phyloP scores from a whole-genome alignment of 2,113 vertebrate species.

The Macquaria australasica region DNA sequence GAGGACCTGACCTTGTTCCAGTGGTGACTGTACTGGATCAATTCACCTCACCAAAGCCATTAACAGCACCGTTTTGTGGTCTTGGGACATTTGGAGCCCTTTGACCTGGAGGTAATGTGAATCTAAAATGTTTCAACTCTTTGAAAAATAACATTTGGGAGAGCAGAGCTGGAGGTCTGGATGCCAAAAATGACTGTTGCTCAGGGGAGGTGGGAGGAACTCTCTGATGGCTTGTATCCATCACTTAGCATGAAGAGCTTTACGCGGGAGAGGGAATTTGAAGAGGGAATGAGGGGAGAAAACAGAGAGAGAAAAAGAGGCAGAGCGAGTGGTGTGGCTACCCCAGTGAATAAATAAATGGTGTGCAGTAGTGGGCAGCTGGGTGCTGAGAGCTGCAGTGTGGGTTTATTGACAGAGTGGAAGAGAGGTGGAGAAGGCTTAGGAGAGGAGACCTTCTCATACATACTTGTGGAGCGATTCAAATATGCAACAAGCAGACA shows the following conservation, averaged over 20 bases:
- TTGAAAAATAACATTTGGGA: constrained; percentile 60
- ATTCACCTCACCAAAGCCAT: constrained; percentile 49
- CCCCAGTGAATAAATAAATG: constrained; percentile 82
- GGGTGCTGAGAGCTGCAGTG: constrained; percentile 73
- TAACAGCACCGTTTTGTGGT: constrained; percentile 44
- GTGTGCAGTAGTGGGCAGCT: constrained; percentile 71
- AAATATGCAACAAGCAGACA: constrained; percentile 61
- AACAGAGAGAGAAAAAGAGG: constrained; percentile 37
- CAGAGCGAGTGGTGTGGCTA: constrained; percentile 55
- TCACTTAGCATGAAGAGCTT: constrained; percentile 64
- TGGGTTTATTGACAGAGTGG: constrained; percentile 82
- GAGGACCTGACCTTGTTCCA: constrained; percentile 24
- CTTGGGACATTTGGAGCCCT: constrained; percentile 65
- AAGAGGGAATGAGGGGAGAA: constrained; percentile 41
- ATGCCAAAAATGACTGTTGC: constrained; percentile 55
- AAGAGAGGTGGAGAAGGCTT: constrained; percentile 60
- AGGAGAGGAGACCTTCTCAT: constrained; percentile 56
- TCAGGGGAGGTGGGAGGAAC: neutral
- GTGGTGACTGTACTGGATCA: constrained; percentile 50
- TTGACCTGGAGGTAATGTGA: constrained; percentile 62
- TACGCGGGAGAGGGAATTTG: constrained; percentile 42
- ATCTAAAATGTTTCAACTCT: constrained; percentile 62
- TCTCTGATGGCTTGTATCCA: constrained; percentile 55
- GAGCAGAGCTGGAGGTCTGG: constrained; percentile 32
- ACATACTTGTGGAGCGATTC: constrained; percentile 55